Evolutionary conservation across 2,888 invertebrate genomes (phyloP).

Genomic region (Bibio marci): DNA sequence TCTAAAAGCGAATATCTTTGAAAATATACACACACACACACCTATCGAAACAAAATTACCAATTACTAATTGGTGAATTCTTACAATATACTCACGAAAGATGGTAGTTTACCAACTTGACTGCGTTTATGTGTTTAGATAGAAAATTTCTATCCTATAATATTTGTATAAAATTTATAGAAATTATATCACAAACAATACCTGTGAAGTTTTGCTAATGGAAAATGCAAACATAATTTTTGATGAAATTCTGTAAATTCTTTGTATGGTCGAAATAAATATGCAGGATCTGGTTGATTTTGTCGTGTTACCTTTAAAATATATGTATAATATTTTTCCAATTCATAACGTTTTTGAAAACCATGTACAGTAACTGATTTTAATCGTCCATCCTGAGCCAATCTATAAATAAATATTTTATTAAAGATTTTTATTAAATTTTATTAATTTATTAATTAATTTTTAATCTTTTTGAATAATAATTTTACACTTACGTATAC

Average conservation of each 20-base stretch:
- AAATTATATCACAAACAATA: no score
- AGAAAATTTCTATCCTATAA: no score
- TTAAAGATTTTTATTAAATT: no score
- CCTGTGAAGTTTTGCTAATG: constrained; percentile 81
- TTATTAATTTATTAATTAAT: constrained; percentile 1
- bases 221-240: constrained; percentile 82
- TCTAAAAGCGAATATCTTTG: no score
- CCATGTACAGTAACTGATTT: constrained; percentile 69
- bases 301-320: constrained; percentile 69
- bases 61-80: no score
- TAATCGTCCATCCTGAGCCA: constrained; percentile 79
- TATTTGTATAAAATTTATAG: no score
- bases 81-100: no score
- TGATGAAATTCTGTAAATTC: constrained; percentile 95
- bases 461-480: constrained; percentile 3
- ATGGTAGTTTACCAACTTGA: no score
- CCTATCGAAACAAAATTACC: no score
- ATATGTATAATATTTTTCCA: constrained; percentile 95
- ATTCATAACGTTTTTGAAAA: constrained; percentile 89
- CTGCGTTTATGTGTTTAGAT: no score
- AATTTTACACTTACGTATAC: constrained; percentile 55
- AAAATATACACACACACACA: no score
- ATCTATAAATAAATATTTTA: constrained; percentile 32
- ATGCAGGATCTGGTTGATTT: constrained; percentile 69
- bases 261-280: constrained; percentile 85